Evolutionary conservation across 1,140 invertebrate genomes (phyloP), one percentile per base, ranked within the genome.

Genomic region (Chironomus tepperi): DNA sequence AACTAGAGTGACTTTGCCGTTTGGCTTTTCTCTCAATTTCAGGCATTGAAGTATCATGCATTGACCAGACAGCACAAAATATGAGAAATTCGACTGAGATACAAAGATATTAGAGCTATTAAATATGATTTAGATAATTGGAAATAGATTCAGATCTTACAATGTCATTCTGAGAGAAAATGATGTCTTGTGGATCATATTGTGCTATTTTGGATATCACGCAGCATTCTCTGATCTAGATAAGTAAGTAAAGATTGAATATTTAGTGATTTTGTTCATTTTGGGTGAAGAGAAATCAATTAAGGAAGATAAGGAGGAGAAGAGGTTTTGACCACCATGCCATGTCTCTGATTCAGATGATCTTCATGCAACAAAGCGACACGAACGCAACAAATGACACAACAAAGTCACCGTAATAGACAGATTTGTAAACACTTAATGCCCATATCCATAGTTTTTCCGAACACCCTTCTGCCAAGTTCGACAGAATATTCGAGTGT

Each of bases 21-120:
- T 70, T 18, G 16, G 6, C 65, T 70, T 70, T 10, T 70, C 19
- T 70, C 65, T 18, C 18, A 82, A 75, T 64, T 79, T 77, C 0
- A 82, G 75, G 43, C 78, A 80, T 64, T 82, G 81, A 0, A 82
- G 75, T 12, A 82, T 80, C 21, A 78, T 76, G 24, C 81, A 82
- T 73, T 82, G 78, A 8, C 81, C 81, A 74, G 81, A 82, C 2
- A 82, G 75, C 0, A 82, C 78, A 73, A 82, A 82, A 47, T 80
- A 77, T 0, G 82, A 81, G 73, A 78, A 79, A 43, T 78, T 79
- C 10, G 6, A 18, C 65, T 70, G 18, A 5, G 7, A 18, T 70
- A n/a, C n/a, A n/a, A n/a, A 7, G 18, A 70, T 70, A 15, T n/a
- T 57, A 57, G 10, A 57, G 3, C 15, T 15, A 57, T 15, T 5